Evolutionary conservation across 2,113 vertebrate species (phyloP).

Genomic region (Lanius ludovicianus): DNA sequence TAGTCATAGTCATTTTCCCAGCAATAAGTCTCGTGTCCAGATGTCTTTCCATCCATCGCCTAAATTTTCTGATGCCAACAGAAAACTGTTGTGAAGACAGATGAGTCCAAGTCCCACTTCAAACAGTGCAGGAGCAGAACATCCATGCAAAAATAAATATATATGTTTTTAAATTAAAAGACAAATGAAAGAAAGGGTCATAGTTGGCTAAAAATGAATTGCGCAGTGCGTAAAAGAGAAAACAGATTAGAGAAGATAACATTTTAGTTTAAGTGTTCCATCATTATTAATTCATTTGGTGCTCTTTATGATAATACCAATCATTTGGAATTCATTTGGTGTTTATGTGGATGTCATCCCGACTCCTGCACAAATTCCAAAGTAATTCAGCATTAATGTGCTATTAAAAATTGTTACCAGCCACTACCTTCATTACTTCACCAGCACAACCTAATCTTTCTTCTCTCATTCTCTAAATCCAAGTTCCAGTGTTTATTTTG

Average conservation of each 20-base stretch:
- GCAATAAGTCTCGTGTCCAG: neutral
- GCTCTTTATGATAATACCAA: slow-evolving; percentile 72
- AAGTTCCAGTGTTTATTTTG: slow-evolving; percentile 65
- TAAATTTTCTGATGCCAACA: neutral
- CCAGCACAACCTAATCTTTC: slow-evolving; percentile 46
- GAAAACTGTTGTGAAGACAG: neutral
- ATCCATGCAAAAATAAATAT: neutral
- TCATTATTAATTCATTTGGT: slow-evolving; percentile 76
- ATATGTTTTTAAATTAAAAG: neutral
- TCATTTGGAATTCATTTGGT: slow-evolving; percentile 71
- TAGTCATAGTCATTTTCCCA: slow-evolving; percentile 48
- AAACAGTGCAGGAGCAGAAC: neutral
- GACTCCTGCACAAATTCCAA: slow-evolving; percentile 59
- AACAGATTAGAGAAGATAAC: slow-evolving; percentile 57
- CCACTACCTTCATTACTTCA: slow-evolving; percentile 65
- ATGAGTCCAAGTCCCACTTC: neutral
- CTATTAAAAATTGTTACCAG: slow-evolving; percentile 75
- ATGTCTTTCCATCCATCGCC: slow-evolving; percentile 15
- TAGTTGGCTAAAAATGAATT: slow-evolving; percentile 53
- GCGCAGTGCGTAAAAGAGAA: slow-evolving; percentile 17
- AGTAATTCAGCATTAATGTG: slow-evolving; percentile 70
- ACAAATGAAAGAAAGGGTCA: slow-evolving; percentile 21
- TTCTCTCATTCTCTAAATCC: slow-evolving; percentile 53
- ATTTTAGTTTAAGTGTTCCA: slow-evolving; percentile 66
- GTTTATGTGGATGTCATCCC: slow-evolving; percentile 69